phyloP scores from a whole-genome alignment of 2,113 vertebrate species.

The Rhea pennata region DNA sequence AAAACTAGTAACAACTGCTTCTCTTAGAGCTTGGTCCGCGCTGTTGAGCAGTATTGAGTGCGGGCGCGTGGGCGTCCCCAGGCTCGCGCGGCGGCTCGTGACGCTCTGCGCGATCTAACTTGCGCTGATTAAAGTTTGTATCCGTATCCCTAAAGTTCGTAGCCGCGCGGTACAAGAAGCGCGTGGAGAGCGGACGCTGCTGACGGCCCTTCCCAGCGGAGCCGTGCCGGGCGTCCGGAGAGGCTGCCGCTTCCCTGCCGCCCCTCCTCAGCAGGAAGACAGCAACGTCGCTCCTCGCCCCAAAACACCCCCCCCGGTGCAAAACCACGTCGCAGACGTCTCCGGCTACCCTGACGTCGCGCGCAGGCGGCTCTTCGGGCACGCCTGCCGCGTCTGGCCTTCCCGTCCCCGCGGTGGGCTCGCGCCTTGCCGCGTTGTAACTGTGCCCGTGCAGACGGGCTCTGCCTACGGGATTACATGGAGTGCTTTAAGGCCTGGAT shows the following conservation, averaged over 20 bases:
- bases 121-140: neutral
- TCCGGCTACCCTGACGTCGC: neutral
- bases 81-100: neutral
- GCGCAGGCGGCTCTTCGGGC: rapidly evolving
- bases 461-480: neutral
- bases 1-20: neutral
- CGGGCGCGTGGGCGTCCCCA: neutral
- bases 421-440: too few relatives aligned
- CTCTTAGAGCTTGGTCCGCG: neutral
- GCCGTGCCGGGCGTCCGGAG: neutral
- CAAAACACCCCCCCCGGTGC: too few relatives aligned
- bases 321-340: too few relatives aligned
- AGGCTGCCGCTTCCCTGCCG: too few relatives aligned
- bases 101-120: too few relatives aligned
- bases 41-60: neutral
- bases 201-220: neutral
- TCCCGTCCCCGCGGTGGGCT: too few relatives aligned
- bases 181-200: neutral
- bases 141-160: neutral
- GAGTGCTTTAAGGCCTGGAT: neutral
- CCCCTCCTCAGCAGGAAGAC: too few relatives aligned
- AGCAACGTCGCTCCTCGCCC: neutral
- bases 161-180: neutral
- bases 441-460: neutral
- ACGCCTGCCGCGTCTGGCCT: neutral